A percentile compares a stretch with the other conserved stretches of the same genome.
Evolutionary conservation across 2,888 invertebrate species (phyloP).

Genomic region (Chironomus riparius): DNA sequence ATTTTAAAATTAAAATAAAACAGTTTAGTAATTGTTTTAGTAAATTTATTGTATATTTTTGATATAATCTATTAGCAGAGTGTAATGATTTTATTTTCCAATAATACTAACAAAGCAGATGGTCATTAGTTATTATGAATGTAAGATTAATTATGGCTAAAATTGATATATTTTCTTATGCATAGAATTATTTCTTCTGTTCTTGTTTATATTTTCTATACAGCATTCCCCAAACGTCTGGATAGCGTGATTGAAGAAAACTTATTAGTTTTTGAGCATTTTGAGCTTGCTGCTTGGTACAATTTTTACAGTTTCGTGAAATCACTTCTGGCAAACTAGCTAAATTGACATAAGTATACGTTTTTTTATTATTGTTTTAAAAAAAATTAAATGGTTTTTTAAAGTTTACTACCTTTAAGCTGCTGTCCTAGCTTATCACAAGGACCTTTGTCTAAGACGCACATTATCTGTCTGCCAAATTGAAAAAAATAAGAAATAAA

Average conservation of each 20-base stretch:
- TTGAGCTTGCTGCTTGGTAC: constrained; percentile 44
- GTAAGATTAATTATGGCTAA: no score
- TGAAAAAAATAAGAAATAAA: background rate
- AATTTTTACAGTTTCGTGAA: constrained; percentile 46
- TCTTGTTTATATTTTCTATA: constrained; percentile 41
- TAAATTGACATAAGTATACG: background rate
- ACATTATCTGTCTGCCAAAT: constrained; percentile 45
- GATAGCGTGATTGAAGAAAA: constrained; percentile 47
- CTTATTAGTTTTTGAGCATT: constrained; percentile 46
- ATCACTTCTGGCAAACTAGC: constrained; percentile 49
- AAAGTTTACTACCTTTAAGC: constrained; percentile 46
- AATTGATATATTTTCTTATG: background rate
- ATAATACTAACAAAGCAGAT: no score
- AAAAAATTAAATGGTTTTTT: background rate
- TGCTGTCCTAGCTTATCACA: constrained; percentile 53
- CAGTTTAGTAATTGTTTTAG: no score
- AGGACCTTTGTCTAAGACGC: constrained; percentile 49
- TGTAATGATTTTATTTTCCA: no score
- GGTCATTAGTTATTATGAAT: no score
- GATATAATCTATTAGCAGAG: no score
- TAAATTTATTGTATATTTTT: no score
- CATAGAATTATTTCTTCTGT: background rate
- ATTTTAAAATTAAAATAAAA: background rate
- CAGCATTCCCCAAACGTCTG: constrained; percentile 46
- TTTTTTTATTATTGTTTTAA: background rate